phyloP scores from a whole-genome alignment of 2,113 vertebrate genomes.

The Channa maculata region DNA sequence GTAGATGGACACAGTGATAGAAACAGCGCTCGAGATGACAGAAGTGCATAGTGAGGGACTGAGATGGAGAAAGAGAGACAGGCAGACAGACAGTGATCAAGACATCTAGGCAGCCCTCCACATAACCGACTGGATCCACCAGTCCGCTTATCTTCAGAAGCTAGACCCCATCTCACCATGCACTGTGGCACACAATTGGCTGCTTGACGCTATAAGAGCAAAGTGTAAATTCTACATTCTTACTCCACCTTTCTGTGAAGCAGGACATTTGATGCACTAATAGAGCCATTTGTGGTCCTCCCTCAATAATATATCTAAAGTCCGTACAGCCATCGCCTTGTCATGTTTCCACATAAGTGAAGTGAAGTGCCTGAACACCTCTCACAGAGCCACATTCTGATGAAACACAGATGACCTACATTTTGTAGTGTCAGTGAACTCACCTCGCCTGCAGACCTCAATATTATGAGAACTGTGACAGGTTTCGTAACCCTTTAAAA shows the following conservation, averaged over 20 bases:
- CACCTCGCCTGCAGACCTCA: no score
- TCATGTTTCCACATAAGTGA: background rate
- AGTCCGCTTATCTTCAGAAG: background rate
- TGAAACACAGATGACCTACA: no score
- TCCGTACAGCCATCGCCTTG: background rate
- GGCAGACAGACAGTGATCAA: background rate
- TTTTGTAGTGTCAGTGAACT: no score
- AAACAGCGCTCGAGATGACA: background rate
- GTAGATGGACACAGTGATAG: background rate
- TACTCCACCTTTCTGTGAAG: background rate
- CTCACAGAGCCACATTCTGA: no score
- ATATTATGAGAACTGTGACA: no score
- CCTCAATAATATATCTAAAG: background rate
- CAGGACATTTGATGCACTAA: background rate
- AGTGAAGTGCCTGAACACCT: background rate
- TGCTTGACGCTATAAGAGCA: background rate
- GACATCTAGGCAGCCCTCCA: no score
- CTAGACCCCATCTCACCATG: background rate
- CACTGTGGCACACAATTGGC: background rate
- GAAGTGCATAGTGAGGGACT: background rate
- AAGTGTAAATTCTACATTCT: background rate
- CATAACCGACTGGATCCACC: no score
- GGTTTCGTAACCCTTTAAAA: no score
- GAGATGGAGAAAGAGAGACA: background rate
- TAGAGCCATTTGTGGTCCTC: background rate